phyloP scores from a whole-genome alignment of 1,140 invertebrate genomes.

The Hylaeus anthracinus region DNA sequence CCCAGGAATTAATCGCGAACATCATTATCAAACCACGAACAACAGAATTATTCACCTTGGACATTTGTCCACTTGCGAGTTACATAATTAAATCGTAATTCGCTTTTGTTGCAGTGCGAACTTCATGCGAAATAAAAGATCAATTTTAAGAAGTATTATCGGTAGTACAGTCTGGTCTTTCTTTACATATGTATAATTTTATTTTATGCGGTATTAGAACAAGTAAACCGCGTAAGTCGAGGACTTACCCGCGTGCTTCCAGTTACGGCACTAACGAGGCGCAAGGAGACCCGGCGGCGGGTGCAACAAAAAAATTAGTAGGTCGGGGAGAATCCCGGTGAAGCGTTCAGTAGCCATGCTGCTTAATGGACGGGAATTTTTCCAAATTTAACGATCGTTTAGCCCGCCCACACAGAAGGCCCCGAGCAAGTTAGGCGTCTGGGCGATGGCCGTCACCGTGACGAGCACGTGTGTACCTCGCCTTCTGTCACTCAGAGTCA shows the following conservation, averaged over 20 bases:
- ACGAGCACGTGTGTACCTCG: conserved; percentile 79
- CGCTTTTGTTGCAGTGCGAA: no score
- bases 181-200: no score
- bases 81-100: no score
- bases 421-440: conserved; percentile 71
- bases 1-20: no score
- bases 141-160: no score
- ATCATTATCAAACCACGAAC: no score
- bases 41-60: no score
- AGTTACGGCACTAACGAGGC: conserved; percentile 37
- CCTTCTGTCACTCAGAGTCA: conserved; percentile 75
- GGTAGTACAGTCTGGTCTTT: no score
- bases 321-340: conserved; percentile 24
- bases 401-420: conserved; percentile 76
- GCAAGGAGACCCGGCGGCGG: background rate
- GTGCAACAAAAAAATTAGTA: conserved; percentile 48
- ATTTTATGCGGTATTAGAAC: no score
- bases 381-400: conserved; percentile 73
- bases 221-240: no score
- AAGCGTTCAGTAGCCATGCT: conserved; percentile 48
- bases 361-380: conserved; percentile 63
- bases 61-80: no score
- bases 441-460: conserved; percentile 79
- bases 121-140: no score
- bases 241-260: background rate